Evolutionary conservation across 2,113 vertebrate species (phyloP), one percentile per base, ranked within the genome.

Genomic region (Sclerurus mexicanus): DNA sequence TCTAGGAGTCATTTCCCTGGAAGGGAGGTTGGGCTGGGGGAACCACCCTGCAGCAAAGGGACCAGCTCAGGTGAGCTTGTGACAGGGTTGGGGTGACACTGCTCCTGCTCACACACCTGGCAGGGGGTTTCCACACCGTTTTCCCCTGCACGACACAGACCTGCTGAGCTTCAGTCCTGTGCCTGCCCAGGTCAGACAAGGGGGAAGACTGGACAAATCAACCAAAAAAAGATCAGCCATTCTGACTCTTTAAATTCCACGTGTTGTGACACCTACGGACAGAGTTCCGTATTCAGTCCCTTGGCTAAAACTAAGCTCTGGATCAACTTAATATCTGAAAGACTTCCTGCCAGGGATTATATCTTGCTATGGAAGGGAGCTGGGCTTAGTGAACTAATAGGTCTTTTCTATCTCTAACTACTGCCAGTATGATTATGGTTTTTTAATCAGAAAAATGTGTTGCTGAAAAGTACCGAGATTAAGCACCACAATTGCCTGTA

Each of bases 391-490:
- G 92, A 94, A 93, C 90, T 93, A 78, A 96, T 89, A 97, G 95
- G 95, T 93, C 92, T 96, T 96, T 89, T 92, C 95, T 90, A 90
- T 93, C 93, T 92, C 93, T 56, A 87, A 93, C 96, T 91, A 83
- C 87, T 95, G 94, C 94, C 95, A 95, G 89, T 33, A 86, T 87
- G 85, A 91, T 91, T 96, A 95, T 96, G 80, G 24, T 66, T 94
- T 95, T 96, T 96, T 96, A 96, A 97, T 95, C 95, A 92, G 93
- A 95, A 97, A 96, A 97, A 95, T 82, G 95, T 96, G 94, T 96
- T 95, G 95, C 94, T 95, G 96, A 96, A 95, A 97, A 95, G 91
- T 79, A 25, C 60, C 19, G 62, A 97, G 95, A 96, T 96, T 95
- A 96, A 97, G 93, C 79, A 62, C 82, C 89, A 88, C 95, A 96